Base-by-base conservation (phyloP, 2,113 vertebrate species). In the Acanthisitta chloris region DNA sequence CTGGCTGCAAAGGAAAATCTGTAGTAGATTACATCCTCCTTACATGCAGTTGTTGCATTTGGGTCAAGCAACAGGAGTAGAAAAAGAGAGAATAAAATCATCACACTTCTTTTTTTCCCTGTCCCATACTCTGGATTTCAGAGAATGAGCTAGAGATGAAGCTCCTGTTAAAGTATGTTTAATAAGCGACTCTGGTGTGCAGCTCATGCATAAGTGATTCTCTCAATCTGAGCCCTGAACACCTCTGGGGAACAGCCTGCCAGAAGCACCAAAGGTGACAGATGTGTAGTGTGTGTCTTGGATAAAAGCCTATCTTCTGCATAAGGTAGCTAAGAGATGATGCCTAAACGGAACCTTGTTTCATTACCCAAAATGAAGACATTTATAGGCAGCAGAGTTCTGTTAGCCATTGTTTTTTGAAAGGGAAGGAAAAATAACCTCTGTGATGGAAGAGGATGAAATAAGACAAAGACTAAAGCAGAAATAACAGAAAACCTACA, bases 261-360 rank as follows among this genome's bases (percentile, higher is more conserved):
- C 85, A 93, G 54, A 67, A 80, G 54, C 62, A 81, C 69, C 80
- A 89, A 74, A 95, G 86, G 66, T 92, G 81, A 93, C 76, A 73
- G 86, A 91, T 94, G 79, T 58, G 36, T 49, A 71, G n/a, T 34
- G 20, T 66, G 38, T 36, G 36, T 67, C 79, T 81, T 94, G 86
- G 91, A 87, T 86, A 92, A 95, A 92, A 94, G 70, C 65, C 61
- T 88, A 14, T 62, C 29, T 34, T 73, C 79, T 80, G 20, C 58
- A 77, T 54, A 88, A 77, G 67, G 74, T 24, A 88, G 36, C 86
- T 74, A 91, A 91, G 65, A 92, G 40, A 83, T 3, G 6, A 73
- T 45, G 69, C 40, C 61, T 71, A 76, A 87, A 84, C 21, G 28
- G 12, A 94, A 28, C 48, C 43, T 84, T 5, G 0, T 46, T n/a